phyloP scores from a whole-genome alignment of 2,797 vertebrate species.

The Sitta carolinensis region DNA sequence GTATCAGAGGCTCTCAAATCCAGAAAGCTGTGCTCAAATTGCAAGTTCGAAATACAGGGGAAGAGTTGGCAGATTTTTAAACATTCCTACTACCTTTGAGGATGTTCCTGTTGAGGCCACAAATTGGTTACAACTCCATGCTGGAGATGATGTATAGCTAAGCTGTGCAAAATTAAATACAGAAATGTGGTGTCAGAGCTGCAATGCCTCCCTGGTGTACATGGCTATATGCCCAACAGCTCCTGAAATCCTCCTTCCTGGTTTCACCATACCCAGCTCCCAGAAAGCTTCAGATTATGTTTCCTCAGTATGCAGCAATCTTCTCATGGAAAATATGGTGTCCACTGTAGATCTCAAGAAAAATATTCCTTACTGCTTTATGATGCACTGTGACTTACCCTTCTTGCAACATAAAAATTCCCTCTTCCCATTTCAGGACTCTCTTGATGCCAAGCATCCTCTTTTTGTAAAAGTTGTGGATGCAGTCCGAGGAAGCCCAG shows the following conservation, averaged over 20 bases:
- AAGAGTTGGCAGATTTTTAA: not conserved
- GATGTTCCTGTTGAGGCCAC: not conserved
- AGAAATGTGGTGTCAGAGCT: not conserved
- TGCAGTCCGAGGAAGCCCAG: slow-evolving; percentile 82
- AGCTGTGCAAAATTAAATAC: not conserved
- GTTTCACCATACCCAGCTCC: not conserved
- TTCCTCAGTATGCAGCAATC: not conserved
- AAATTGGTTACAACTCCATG: not conserved
- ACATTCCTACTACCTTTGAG: not conserved
- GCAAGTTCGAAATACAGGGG: not conserved
- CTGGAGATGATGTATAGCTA: not conserved
- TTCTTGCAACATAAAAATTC: not conserved
- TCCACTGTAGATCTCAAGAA: not conserved
- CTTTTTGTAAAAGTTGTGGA: slow-evolving; percentile 86
- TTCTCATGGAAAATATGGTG: not conserved
- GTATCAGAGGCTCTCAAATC: not conserved
- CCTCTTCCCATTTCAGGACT: slow-evolving; percentile 60
- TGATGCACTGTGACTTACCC: not conserved
- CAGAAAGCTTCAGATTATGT: not conserved
- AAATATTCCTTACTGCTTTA: not conserved
- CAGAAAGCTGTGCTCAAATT: not conserved
- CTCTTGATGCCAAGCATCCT: slow-evolving; percentile 74
- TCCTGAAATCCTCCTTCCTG: not conserved
- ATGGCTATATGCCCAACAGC: rapidly evolving
- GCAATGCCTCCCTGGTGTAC: not conserved